phyloP scores from a whole-genome alignment of 2,888 invertebrate species.

The Calameuta idolon region DNA sequence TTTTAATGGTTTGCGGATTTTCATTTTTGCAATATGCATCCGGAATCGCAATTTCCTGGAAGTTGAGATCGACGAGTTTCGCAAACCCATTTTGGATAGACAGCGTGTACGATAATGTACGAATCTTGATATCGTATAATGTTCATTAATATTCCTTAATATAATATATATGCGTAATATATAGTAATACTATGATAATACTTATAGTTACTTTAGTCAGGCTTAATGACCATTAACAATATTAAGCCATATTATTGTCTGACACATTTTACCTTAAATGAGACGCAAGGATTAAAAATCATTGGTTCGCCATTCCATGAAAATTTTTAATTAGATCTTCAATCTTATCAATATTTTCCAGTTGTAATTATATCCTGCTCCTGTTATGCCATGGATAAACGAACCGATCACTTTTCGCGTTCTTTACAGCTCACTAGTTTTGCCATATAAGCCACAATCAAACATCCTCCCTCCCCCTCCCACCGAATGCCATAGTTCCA shows the following conservation, averaged over 20 bases:
- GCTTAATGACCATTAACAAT: constrained; percentile 23
- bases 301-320: not conserved
- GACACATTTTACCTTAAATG: constrained; percentile 32
- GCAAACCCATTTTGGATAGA: not conserved
- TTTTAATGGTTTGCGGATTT: not conserved
- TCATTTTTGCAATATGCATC: not conserved
- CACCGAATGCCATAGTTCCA: not conserved
- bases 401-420: not conserved
- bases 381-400: not conserved
- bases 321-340: not conserved
- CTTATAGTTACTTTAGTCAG: constrained; percentile 22
- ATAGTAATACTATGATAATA: constrained; percentile 9
- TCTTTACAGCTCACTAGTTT: not conserved
- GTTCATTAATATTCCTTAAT: not conserved
- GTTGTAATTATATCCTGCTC: not conserved
- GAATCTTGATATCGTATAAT: not conserved
- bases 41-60: not conserved
- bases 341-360: not conserved
- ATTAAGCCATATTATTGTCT: constrained; percentile 40
- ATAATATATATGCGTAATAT: not conserved
- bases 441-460: constrained; percentile 1
- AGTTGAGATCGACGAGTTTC: not conserved
- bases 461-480: not conserved
- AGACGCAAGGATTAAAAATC: constrained; percentile 7
- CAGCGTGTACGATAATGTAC: not conserved